Percentiles rank a stretch among this genome's conserved stretches.
phyloP scores from a whole-genome alignment of 2,797 vertebrate species.

The Aselliscus stoliczkanus region DNA sequence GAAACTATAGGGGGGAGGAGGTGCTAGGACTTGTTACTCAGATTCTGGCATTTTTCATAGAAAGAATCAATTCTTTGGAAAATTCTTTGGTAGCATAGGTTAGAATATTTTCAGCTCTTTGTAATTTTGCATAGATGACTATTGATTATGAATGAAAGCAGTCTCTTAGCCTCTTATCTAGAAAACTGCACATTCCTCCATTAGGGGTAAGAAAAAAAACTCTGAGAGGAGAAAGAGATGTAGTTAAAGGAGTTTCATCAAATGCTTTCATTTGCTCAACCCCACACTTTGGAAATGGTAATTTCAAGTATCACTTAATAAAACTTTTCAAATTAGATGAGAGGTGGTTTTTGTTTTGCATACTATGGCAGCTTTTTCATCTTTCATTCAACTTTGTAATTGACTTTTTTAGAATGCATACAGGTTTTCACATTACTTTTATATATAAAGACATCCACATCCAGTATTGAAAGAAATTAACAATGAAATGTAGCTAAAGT shows the following conservation, averaged over 20 bases:
- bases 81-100: slow-evolving; percentile 38
- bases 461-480: neutral
- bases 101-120: slow-evolving; percentile 12
- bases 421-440: neutral
- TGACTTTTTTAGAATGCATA: neutral
- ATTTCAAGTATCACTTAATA: neutral
- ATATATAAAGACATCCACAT: neutral
- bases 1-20: neutral
- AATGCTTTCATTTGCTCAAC: neutral
- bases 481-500: neutral
- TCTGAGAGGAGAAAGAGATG: neutral
- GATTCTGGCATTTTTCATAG: slow-evolving; percentile 35
- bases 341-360: neutral
- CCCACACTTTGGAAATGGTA: neutral
- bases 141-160: slow-evolving; percentile 25
- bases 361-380: neutral
- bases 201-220: neutral
- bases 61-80: slow-evolving; percentile 50
- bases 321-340: neutral
- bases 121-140: neutral
- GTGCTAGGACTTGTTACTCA: neutral
- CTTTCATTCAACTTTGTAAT: neutral
- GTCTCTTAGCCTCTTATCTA: neutral
- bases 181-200: neutral
- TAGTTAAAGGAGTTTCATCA: neutral